Conservation (phyloP, 2,797 vertebrate genomes). For the Delichon dasypus region DNA sequence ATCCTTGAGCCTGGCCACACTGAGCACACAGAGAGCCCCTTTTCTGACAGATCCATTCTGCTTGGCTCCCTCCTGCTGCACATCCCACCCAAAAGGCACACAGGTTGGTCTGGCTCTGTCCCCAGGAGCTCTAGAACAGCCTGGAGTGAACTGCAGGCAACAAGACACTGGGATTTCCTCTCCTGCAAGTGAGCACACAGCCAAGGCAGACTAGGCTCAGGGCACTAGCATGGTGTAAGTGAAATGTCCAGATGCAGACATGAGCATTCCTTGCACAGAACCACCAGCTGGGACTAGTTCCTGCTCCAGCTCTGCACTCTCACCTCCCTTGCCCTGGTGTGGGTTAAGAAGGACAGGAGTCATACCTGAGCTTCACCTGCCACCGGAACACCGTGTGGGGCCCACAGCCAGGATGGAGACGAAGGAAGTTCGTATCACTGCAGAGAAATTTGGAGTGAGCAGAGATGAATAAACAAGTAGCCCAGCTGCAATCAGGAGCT, state of each 20-base stretch:
- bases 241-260: neutral
- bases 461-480: neutral
- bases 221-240: neutral
- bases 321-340: neutral
- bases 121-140: neutral
- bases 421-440: slow-evolving; percentile 91
- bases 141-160: neutral
- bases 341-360: neutral
- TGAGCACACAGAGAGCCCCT: neutral
- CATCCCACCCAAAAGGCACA: neutral
- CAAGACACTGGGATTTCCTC: neutral
- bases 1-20: neutral
- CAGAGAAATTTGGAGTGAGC: slow-evolving; percentile 18
- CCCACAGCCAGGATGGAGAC: slow-evolving; percentile 88
- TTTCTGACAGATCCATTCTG: neutral
- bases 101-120: neutral
- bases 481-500: neutral
- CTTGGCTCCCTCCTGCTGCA: neutral
- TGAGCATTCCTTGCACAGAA: neutral
- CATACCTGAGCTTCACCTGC: slow-evolving; percentile 98
- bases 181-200: neutral
- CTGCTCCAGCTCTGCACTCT: neutral
- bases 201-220: neutral
- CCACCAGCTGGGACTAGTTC: neutral
- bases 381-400: slow-evolving; percentile 93